Conservation (phyloP, 2,888 invertebrate genomes). For the Meteorus colon region DNA sequence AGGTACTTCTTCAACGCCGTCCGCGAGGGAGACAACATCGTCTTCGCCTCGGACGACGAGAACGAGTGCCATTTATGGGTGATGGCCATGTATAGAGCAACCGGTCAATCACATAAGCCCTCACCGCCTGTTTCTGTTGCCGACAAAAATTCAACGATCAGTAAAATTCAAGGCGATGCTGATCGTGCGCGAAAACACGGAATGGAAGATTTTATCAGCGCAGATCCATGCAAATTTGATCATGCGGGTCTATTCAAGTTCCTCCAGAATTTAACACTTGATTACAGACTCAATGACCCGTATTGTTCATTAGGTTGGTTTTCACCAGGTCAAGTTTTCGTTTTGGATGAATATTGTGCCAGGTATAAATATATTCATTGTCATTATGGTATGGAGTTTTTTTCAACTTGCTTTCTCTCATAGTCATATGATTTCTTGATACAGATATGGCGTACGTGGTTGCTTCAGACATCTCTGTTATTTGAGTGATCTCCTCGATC, state of each 20-base stretch:
- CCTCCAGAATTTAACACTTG: conserved; percentile 93
- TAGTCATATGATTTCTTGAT: conserved; percentile 15
- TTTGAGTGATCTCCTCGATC: conserved; percentile 93
- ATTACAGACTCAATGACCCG: conserved; percentile 97
- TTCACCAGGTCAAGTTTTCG: conserved; percentile 99
- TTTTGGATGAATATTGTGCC: conserved; percentile 98
- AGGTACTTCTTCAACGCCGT: conserved; percentile 99
- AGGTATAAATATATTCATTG: conserved; percentile 67
- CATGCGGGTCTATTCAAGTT: conserved; percentile 94
- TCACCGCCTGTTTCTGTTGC: conserved; percentile 92
- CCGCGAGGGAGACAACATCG: conserved; percentile 97
- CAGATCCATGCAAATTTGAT: conserved; percentile 98
- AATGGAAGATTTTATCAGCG: conserved; percentile 99
- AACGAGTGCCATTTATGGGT: conserved; percentile 99
- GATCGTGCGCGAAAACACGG: conserved; percentile 98
- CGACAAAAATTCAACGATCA: conserved; percentile 89
- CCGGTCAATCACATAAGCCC: conserved; percentile 99
- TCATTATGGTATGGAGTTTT: neutral
- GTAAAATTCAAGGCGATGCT: conserved; percentile 94
- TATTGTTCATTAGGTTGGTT: conserved; percentile 99
- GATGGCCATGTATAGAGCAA: conserved; percentile 99
- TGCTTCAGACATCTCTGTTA: conserved; percentile 98
- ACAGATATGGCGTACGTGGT: conserved; percentile 94
- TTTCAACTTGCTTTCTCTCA: neutral
- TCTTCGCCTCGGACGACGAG: conserved; percentile 97